Conservation (phyloP, 2,113 vertebrate genomes). For the Salvelinus sp. region DNA sequence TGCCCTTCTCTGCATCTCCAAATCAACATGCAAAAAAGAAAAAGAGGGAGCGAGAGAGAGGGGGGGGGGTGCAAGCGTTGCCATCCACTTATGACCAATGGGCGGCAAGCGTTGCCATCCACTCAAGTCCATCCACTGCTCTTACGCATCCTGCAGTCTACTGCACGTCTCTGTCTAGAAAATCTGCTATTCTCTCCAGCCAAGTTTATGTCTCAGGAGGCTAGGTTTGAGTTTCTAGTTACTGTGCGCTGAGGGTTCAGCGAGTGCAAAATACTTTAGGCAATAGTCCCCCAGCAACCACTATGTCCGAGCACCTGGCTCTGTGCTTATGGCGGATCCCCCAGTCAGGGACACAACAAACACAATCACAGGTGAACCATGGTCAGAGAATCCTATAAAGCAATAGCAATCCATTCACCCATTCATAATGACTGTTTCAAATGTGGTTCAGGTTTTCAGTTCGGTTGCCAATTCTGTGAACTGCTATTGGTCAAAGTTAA, state of each 20-base stretch:
- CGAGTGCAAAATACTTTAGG: slow-evolving; percentile 17
- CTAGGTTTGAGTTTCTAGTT: slow-evolving; percentile 11
- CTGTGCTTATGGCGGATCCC: neutral
- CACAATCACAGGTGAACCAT: neutral
- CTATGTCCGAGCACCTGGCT: slow-evolving; percentile 36
- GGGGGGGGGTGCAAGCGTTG: neutral
- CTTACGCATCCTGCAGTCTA: slow-evolving; percentile 23
- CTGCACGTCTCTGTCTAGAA: slow-evolving; percentile 32
- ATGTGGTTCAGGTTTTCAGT: neutral
- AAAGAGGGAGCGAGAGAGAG: slow-evolving; percentile 4
- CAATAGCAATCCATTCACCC: neutral
- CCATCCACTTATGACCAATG: too few species aligned
- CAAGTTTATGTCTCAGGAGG: slow-evolving; percentile 11
- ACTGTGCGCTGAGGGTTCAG: slow-evolving; percentile 45
- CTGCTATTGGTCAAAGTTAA: neutral
- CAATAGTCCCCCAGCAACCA: slow-evolving; percentile 22
- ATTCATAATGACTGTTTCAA: neutral
- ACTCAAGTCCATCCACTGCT: neutral
- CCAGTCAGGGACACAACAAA: neutral
- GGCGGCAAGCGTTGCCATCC: too few species aligned
- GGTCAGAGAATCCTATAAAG: neutral
- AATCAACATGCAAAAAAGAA: slow-evolving; percentile 32
- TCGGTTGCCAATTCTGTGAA: neutral
- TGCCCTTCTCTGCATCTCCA: slow-evolving; percentile 31
- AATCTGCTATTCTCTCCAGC: neutral